Evolutionary conservation across 2,797 vertebrate genomes (phyloP), one percentile per base, ranked within the genome.

Genomic region (Rhinogobio ventralis): DNA sequence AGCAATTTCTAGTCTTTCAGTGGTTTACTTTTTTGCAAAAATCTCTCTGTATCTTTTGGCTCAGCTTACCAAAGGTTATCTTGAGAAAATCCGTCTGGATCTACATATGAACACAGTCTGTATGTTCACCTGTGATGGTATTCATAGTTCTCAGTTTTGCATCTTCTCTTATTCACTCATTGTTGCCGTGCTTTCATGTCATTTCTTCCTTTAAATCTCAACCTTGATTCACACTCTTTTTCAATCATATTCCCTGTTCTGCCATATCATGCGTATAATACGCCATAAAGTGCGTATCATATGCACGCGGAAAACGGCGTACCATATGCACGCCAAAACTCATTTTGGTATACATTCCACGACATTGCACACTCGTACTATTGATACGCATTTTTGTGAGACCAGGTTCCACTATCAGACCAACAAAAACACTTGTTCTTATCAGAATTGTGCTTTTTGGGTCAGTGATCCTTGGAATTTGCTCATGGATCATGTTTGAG

Each of bases 391-490:
- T n/a, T n/a, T n/a, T n/a, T n/a, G n/a, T n/a, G n/a, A n/a, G n/a
- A n/a, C n/a, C n/a, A n/a, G n/a, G n/a, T n/a, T n/a, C n/a, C n/a
- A n/a, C n/a, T n/a, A n/a, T n/a, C n/a, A n/a, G n/a, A n/a, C n/a
- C n/a, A n/a, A n/a, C n/a, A n/a, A 11, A 45, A 62, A 51, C 60
- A 69, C 30, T 51, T 68, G 64, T 39, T 68, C 23, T 80, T 14
- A n/a, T 80, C 46, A 68, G 23, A 51, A 39, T 8, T 80, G 49
- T 51, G 20, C 7, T 33, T 51, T 74, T 39, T 42, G 30, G 30
- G 20, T 69, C 64, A 80, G 5, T 42, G 30, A 55, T 69, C 49
- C n/a, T 55, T 69, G 33, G n/a, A 55, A 81, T 81, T 39, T 69
- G 5, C 4, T 28, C 66, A 80, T 80, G 64, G 30, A 68, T 69